Evolutionary conservation across 1,140 invertebrate species (phyloP).

Genomic region (Sitodiplosis mosellana): DNA sequence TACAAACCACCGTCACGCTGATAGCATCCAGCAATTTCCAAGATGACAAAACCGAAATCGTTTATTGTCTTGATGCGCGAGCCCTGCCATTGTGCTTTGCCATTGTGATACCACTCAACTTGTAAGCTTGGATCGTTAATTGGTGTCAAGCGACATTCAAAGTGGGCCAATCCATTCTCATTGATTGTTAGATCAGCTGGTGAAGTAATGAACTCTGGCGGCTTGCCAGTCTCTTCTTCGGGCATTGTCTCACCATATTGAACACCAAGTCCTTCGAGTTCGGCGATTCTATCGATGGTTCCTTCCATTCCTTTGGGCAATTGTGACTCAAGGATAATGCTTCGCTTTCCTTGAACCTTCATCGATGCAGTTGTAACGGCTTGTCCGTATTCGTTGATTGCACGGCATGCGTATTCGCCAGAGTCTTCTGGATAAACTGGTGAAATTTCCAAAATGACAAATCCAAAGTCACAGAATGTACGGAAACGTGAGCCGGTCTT

Average conservation of each 20-base stretch:
- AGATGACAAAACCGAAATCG: constrained; percentile 84
- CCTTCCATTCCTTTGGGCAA: constrained; percentile 82
- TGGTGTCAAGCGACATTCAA: constrained; percentile 78
- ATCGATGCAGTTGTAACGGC: constrained; percentile 81
- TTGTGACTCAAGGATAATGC: constrained; percentile 81
- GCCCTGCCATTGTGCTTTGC: constrained; percentile 69
- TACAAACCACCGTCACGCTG: constrained; percentile 75
- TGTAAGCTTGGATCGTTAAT: constrained; percentile 80
- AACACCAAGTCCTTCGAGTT: constrained; percentile 69
- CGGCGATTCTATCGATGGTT: constrained; percentile 83
- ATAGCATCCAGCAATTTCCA: constrained; percentile 77
- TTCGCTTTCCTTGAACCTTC: constrained; percentile 78
- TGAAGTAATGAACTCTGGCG: constrained; percentile 81
- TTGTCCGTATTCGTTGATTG: constrained; percentile 56
- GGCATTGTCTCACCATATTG: constrained; percentile 30
- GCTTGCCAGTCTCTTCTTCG: constrained; percentile 72
- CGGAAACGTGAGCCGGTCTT: constrained; percentile 78
- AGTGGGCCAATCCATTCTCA: constrained; percentile 82
- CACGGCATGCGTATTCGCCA: constrained; percentile 82
- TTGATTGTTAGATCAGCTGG: constrained; percentile 65
- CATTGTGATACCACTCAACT: constrained; percentile 95
- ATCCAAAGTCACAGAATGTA: constrained; percentile 90
- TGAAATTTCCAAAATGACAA: constrained; percentile 83
- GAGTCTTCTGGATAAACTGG: constrained; percentile 89
- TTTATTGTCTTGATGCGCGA: constrained; percentile 81